Evolutionary conservation across 1,140 invertebrate species (phyloP).

Genomic region (Centruroides vittatus): DNA sequence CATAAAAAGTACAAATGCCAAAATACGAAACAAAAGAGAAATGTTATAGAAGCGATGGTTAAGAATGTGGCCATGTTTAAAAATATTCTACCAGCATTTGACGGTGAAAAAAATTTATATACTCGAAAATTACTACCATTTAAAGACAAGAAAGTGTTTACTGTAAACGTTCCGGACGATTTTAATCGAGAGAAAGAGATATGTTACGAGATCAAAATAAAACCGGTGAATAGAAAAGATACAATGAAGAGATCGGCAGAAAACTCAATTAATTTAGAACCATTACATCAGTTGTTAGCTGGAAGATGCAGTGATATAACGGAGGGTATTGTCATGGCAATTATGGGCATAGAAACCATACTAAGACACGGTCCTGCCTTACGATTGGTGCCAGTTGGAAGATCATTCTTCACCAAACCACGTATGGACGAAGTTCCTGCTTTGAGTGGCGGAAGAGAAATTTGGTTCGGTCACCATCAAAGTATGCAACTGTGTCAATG

Average conservation of each 20-base stretch:
- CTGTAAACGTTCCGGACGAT: neutral
- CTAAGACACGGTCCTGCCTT: neutral
- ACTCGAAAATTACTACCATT: neutral
- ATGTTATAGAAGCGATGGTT: slow-evolving; percentile 4
- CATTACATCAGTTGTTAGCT: slow-evolving; percentile 5
- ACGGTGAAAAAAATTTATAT: slow-evolving; percentile 9
- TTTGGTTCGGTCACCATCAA: slow-evolving; percentile 2
- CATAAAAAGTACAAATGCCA: slow-evolving; percentile 1
- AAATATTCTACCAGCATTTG: slow-evolving; percentile 1
- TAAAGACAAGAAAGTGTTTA: neutral
- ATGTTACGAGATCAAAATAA: neutral
- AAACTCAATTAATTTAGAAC: slow-evolving; percentile 5
- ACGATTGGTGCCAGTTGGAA: neutral
- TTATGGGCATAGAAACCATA: neutral
- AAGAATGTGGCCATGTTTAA: neutral
- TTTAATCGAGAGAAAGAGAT: neutral
- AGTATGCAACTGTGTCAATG: slow-evolving; percentile 2
- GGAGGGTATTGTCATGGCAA: neutral
- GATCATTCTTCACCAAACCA: neutral
- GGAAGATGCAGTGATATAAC: neutral
- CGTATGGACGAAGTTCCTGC: neutral
- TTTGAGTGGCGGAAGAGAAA: neutral
- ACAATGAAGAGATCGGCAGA: neutral
- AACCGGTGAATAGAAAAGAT: slow-evolving; percentile 1
- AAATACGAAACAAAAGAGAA: slow-evolving; percentile 1